Percentiles rank a stretch among this genome's conserved stretches.
Evolutionary conservation across 2,113 vertebrate species (phyloP).

Genomic region (Onychostoma macrolepis): DNA sequence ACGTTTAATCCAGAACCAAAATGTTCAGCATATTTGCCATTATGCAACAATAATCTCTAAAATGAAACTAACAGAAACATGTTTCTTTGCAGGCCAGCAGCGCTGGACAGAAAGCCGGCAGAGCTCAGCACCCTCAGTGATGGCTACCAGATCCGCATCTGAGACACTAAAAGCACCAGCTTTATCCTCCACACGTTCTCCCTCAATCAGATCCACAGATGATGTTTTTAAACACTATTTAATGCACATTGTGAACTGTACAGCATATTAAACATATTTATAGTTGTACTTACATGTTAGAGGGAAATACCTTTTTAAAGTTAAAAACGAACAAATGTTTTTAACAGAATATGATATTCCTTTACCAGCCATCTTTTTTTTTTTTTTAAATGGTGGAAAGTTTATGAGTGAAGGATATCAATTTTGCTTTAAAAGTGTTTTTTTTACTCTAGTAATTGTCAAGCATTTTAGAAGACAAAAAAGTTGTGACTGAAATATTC

Average conservation of each 20-base stretch:
- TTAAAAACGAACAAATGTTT: neutral
- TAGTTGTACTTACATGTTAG: neutral
- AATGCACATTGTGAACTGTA: conserved; percentile 16
- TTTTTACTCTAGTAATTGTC: neutral
- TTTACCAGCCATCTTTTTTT: neutral
- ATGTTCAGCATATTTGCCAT: neutral
- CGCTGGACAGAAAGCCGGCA: conserved; percentile 83
- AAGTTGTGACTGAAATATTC: neutral
- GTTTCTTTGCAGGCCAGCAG: conserved; percentile 79
- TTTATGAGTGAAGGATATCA: neutral
- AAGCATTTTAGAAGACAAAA: neutral
- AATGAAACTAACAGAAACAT: conserved; percentile 16
- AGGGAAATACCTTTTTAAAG: neutral
- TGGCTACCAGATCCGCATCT: conserved; percentile 96
- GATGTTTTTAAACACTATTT: conserved; percentile 50
- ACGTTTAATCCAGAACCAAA: neutral
- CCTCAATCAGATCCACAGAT: conserved; percentile 51
- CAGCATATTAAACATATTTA: conserved; percentile 30
- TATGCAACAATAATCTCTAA: neutral
- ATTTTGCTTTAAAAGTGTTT: neutral
- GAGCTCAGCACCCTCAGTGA: conserved; percentile 89
- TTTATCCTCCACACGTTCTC: conserved; percentile 43
- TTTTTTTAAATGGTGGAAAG: neutral
- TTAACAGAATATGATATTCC: neutral
- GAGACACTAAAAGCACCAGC: conserved; percentile 56